Base-by-base conservation (phyloP, 2,797 vertebrate species). In the Myiotriccus ornatus region DNA sequence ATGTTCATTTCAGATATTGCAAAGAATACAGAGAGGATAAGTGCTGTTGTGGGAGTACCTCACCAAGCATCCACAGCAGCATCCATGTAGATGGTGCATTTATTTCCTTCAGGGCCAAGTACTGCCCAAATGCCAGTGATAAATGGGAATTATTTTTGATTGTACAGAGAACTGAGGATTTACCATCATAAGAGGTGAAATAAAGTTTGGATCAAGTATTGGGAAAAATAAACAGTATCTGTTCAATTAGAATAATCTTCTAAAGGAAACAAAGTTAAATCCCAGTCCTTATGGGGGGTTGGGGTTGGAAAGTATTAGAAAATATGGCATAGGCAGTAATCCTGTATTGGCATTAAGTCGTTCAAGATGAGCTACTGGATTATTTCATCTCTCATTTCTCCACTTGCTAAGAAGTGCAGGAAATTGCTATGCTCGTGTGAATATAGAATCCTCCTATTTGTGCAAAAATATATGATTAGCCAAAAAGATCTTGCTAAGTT, bases 191-290 rank as follows among this genome's bases (percentile, higher is more conserved):
- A 87, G 46, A 89, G 81, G 75, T 90, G 63, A 89, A 93, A 84
- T 62, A 86, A 87, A 94, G 63, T 60, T 84, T 79, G 76, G 76
- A 84, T 86, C 49, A 35, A 91, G 62, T 80, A 94, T 89, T 85
- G 56, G 52, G n/a, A 14, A 32, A 94, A 73, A 39, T n/a, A 50
- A 43, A 44, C 47, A 44, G 30, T 82, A 25, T 89, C 50, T 85
- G 60, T 74, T 75, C 83, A 84, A 87, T 94, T 95, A 80, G 84
- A 83, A 89, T 96, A 94, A 91, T 87, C 83, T 90, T 84, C 74
- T 94, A 60, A 84, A 88, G 78, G 83, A 95, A 75, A 87, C 74
- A 69, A 88, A 86, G 60, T 84, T 77, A 93, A 96, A 90, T 83
- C 65, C 44, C 46, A 70, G 18, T 89, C 84, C 82, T 88, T 91